Base-by-base conservation (phyloP, 2,888 invertebrate genomes). In the Torymus texanus region DNA sequence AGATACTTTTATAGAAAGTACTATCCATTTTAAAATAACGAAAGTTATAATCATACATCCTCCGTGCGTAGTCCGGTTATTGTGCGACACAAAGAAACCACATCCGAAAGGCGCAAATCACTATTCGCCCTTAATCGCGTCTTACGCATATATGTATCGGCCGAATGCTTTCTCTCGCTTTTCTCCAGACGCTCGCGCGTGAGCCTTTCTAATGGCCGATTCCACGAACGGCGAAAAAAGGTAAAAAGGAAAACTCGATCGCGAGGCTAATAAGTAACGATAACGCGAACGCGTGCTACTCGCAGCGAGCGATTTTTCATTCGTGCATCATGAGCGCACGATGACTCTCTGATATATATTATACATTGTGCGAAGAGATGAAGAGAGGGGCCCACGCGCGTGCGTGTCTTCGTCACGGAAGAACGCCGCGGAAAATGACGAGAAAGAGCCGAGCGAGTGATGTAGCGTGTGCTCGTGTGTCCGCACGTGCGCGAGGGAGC, bases 371-470 rank as follows among this genome's bases (percentile, higher is more conserved):
- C 67, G 59, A 3, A 29, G 11, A 24, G 65, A 66, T 21, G 61
- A 24, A 41, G 16, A 41, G 16, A 41, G 41, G 50, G 3, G 51
- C 4, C 29, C 29, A 3, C 16, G 50, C 41, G 41, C 5, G 21
- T 13, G 66, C 77, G 78, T 79, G 83, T 79, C 82, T 84, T 83
- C 85, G 87, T 86, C 85, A 84, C 84, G 86, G 85, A 86, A 86
- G 85, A 88, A 81, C 82, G 86, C 83, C 78, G 81, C 71, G 79
- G 83, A 83, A 86, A 86, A 85, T 85, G 82, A 66, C 16, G 59
- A 2, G 70, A 59, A 21, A 41, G 55, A 67, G 55, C 24, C 29
- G 29, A 29, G 29, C 29, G 29, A 29, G 29, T 29, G 29, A 1
- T 3, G 29, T 2, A 21, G 1, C 2, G 21, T 21, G 21, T 29